Evolutionary conservation across 2,888 invertebrate genomes (phyloP), one percentile per base, ranked within the genome.

Genomic region (Trypoxylon attenuatum): DNA sequence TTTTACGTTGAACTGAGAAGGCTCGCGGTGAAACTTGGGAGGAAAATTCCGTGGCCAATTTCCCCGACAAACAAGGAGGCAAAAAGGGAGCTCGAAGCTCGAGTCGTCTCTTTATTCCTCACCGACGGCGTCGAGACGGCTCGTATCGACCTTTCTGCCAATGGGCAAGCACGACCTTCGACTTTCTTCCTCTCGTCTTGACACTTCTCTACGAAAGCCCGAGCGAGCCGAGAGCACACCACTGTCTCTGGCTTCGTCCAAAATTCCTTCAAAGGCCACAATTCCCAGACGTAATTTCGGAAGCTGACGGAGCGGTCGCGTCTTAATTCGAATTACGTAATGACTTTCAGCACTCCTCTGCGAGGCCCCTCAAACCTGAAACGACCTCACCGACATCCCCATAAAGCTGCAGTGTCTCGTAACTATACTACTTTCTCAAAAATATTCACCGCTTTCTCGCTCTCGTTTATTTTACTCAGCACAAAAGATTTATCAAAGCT

Each of bases 251-350:
- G 47, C 21, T 5, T 21, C 16, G 18, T 13, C 45, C 38, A 52
- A 55, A 59, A 59, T 59, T 67, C 38, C 51, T 49, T 55, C 43
- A 41, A 67, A 49, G 51, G 18, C 21, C 47, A 43, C 49, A 49
- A 66, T 53, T 66, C 70, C 59, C 62, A 51, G 49, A 71, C 42
- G 59, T 45, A 65, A 72, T 71, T 69, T 61, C 53, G 38, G 25
- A 29, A 51, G 43, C 53, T 41, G 55, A 50, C 39, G 22, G 41
- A 47, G 42, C 43, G 50, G 39, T 18, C 43, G 15, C 43, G 54
- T 64, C 59, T 58, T 65, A 59, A 65, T 69, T 57, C 61, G 62
- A 33, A 61, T 71, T 65, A 69, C 54, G 62, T 63, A 71, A 72
- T 60, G 58, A 50, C 56, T 53, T 29, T 45, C 43, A 58, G 56